Evolutionary conservation across 2,888 invertebrate genomes (phyloP).

Genomic region (Eupithecia inturbata): DNA sequence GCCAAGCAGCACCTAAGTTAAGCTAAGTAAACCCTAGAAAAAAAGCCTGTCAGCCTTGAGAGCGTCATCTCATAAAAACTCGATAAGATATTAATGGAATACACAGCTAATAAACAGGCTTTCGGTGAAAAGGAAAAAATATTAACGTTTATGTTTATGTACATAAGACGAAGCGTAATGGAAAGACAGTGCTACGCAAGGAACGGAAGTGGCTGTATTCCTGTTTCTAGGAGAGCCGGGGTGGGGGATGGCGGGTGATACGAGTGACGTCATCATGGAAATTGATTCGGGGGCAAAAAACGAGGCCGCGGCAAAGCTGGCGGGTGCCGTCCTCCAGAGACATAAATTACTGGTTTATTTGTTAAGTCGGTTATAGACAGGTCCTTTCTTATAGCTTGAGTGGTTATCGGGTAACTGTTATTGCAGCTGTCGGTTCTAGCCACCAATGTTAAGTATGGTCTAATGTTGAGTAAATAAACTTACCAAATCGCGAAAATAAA

Average conservation of each 20-base stretch:
- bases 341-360: conserved; percentile 76
- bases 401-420: conserved; percentile 58
- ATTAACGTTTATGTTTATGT: conserved; percentile 54
- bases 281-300: conserved; percentile 80
- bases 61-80: conserved; percentile 39
- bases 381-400: conserved; percentile 60
- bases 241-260: conserved; percentile 53
- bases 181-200: conserved; percentile 64
- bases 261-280: conserved; percentile 76
- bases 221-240: conserved; percentile 60
- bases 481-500: background rate
- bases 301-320: conserved; percentile 73
- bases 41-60: conserved; percentile 39
- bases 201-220: conserved; percentile 71
- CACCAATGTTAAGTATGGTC: background rate
- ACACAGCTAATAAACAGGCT: conserved; percentile 43
- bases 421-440: conserved; percentile 41
- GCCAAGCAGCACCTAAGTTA: conserved; percentile 30
- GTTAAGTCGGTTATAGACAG: conserved; percentile 60
- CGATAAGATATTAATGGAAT: conserved; percentile 42
- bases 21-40: conserved; percentile 36
- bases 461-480: background rate
- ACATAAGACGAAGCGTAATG: conserved; percentile 58
- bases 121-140: conserved; percentile 48
- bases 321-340: conserved; percentile 68